phyloP scores from a whole-genome alignment of 1,140 invertebrate genomes.

The Achatina immaculata region DNA sequence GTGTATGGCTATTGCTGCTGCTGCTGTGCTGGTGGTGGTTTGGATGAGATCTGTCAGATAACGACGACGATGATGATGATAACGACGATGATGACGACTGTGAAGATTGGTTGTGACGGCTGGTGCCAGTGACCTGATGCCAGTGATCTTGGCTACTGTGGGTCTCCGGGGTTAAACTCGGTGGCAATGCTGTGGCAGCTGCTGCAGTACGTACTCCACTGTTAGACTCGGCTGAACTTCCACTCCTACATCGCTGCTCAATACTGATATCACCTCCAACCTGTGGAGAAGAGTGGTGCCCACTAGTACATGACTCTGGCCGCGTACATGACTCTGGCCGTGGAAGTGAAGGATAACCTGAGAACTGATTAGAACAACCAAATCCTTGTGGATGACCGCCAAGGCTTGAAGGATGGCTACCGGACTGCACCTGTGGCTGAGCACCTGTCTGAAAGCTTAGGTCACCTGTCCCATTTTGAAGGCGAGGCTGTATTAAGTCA shows the following conservation, averaged over 20 bases:
- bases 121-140: background rate
- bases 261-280: background rate
- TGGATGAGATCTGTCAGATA: background rate
- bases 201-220: background rate
- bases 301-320: background rate
- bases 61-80: background rate
- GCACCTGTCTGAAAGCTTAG: background rate
- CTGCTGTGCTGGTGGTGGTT: background rate
- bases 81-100: background rate
- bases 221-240: background rate
- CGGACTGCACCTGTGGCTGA: background rate
- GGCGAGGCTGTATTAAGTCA: background rate
- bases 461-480: constrained; percentile 14
- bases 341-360: background rate
- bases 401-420: background rate
- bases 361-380: background rate
- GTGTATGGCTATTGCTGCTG: background rate
- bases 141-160: background rate
- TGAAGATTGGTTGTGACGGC: background rate
- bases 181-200: background rate
- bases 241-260: background rate
- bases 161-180: background rate
- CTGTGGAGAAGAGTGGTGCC: background rate
- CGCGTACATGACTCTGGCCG: background rate
- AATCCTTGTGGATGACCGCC: background rate